These are phyloP conservation scores for Echeneis naucrates DNA, from an alignment of 2,797 vertebrate genomes.

Conservation along the genomic window DNA sequence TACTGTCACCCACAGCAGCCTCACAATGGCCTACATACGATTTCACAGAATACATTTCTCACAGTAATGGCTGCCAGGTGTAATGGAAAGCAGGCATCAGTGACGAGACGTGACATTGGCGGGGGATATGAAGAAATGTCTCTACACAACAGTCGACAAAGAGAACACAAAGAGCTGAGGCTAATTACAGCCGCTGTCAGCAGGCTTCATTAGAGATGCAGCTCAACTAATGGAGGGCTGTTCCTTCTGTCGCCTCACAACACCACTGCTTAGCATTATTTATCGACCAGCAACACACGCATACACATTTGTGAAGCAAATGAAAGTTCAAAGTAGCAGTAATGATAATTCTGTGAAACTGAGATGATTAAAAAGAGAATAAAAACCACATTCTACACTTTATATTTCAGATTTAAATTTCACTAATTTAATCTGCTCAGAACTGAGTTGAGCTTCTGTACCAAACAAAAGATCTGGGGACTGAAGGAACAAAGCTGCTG, in stretches of 20 bases:
- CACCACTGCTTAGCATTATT: constrained; percentile 31
- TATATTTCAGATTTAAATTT: no score
- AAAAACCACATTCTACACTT: no score
- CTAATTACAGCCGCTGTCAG: constrained; percentile 75
- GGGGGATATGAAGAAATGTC: constrained; percentile 49
- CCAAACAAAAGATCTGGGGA: no score
- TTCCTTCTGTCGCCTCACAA: constrained; percentile 51
- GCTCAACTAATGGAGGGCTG: constrained; percentile 53
- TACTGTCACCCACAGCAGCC: constrained; percentile 10
- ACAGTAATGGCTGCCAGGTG: constrained; percentile 50
- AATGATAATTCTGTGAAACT: constrained; percentile 5
- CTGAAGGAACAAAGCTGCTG: no score
- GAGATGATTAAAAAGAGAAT: no score
- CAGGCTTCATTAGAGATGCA: constrained; percentile 67
- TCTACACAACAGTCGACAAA: constrained; percentile 56
- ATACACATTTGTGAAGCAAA: background rate
- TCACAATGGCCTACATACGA: constrained; percentile 19
- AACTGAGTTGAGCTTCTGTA: no score
- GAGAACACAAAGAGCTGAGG: constrained; percentile 58
- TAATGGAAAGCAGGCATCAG: constrained; percentile 36
- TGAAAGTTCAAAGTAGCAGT: no score
- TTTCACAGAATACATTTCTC: constrained; percentile 35
- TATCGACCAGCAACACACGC: constrained; percentile 12
- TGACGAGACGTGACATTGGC: constrained; percentile 39
- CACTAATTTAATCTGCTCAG: no score